Base-by-base conservation (phyloP, 2,113 vertebrate species). In the Gavialis gangeticus region DNA sequence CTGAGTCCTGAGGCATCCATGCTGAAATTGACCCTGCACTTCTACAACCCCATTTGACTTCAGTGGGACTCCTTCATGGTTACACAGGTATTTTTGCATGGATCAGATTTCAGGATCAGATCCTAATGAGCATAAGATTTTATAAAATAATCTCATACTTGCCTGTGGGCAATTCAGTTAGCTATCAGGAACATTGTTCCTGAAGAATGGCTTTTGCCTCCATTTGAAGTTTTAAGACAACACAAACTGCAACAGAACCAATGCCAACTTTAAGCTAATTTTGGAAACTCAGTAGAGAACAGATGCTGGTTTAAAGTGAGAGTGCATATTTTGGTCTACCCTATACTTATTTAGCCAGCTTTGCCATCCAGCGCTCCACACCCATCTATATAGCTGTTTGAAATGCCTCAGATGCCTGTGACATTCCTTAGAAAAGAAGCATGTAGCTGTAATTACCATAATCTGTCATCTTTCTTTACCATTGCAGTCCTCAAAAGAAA, bases 381-480 rank as follows among this genome's bases (percentile, higher is more conserved):
- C 85, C 96, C 93, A 60, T 69, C 62, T 87, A 82, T 30, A 82
- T 87, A 93, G 83, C 56, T 89, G 90, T 80, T 92, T 95, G 37
- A 95, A 95, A 95, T 95, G 75, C 75, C 86, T 94, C 64, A 46
- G 66, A 96, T 89, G 78, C 71, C 87, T 91, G 5, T 5, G 92
- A 87, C 10, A 37, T 85, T 89, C 92, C 71, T 88, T 24, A 12
- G 6, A 69, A 63, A 82, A 69, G 8, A 90, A 25, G 30, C 54
- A 59, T 30, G 0, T 1, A 55, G 22, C 77, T 88, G 85, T 94
- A 93, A 96, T 93, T 88, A 66, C 46, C 6, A 12, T 66, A 11
- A 86, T 79, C 82, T 93, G 62, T 89, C 80, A 84, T 75, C 60
- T 93, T 92, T 37, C 55, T 67, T 75, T 89, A 93, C 80, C 18